Conservation (phyloP, 2,113 vertebrate genomes). For the Siniperca knerii region DNA sequence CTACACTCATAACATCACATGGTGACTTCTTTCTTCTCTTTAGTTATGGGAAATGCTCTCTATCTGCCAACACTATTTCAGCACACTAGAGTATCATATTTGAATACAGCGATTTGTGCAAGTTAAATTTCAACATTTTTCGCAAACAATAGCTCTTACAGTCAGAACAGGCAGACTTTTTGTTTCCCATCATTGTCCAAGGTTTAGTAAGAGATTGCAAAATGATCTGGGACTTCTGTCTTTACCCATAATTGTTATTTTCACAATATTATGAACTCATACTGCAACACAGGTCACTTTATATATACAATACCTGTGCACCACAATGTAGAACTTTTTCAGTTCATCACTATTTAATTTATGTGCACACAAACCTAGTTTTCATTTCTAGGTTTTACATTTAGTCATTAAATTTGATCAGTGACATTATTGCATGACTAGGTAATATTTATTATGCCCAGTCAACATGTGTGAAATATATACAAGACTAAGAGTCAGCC, state of each 20-base stretch:
- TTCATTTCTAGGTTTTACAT: neutral
- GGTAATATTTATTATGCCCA: neutral
- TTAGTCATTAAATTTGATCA: neutral
- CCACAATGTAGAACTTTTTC: neutral
- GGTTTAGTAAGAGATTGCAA: neutral
- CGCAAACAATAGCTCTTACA: neutral
- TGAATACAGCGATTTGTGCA: neutral
- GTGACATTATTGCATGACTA: neutral
- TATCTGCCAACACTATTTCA: neutral
- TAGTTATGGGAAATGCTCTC: neutral
- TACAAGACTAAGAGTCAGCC: neutral
- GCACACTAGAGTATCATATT: neutral
- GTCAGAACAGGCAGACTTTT: neutral
- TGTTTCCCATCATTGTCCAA: slow-evolving; percentile 1
- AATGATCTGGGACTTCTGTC: neutral
- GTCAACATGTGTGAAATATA: neutral
- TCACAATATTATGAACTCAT: neutral
- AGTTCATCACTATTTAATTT: neutral
- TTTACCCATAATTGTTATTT: neutral
- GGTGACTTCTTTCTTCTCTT: neutral
- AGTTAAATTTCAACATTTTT: slow-evolving; percentile 7
- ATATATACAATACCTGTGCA: neutral
- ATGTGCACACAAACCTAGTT: neutral
- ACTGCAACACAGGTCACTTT: neutral
- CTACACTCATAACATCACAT: neutral